Base-by-base conservation (phyloP, 2,113 vertebrate genomes). In the Chlorocebus sabaeus region DNA sequence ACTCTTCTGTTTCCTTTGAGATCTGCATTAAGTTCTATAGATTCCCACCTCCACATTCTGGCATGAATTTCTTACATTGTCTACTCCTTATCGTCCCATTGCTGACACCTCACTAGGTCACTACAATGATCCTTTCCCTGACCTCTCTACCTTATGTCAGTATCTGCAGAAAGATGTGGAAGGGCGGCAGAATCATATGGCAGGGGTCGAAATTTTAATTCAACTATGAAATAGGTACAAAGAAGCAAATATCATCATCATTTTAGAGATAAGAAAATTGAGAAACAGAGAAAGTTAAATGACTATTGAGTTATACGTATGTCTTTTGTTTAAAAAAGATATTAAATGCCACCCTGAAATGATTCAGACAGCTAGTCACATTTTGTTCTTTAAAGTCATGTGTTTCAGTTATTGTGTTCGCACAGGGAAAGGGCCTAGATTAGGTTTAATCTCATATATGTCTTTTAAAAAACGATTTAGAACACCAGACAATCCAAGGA, bases 371-470 rank as follows among this genome's bases (percentile, higher is more conserved):
- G 64, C 30, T 68, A 92, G 16, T 95, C 55, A 48, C 17, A 93
- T 80, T 89, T 35, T 4, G 52, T 76, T 48, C 32, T 72, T 3
- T 32, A 38, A 64, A 27, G 59, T 67, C 23, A 67, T 4, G 6
- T 48, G 12, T 81, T 95, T 64, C 30, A 93, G 48, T 81, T 89
- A 8, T 45, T 87, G 9, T 84, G 23, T 38, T 67, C 67, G 1
- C 43, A 95, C 6, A 86, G 4, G 30, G 8, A 70, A n/a, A 95
- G 25, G 67, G 50, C 6, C 27, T 82, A 94, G 59, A 80, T 84
- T 88, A 96, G 40, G 18, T 80, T 95, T 90, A 59, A 79, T 93
- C 22, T 94, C 55, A 82, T 94, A 59, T 70, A 72, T 81, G 35
- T 45, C 43, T 81, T 55, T 61, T 52, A 82, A 89, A 80, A 80